Base-by-base conservation (phyloP, 2,113 vertebrate species). In the Triplophysa rosa region DNA sequence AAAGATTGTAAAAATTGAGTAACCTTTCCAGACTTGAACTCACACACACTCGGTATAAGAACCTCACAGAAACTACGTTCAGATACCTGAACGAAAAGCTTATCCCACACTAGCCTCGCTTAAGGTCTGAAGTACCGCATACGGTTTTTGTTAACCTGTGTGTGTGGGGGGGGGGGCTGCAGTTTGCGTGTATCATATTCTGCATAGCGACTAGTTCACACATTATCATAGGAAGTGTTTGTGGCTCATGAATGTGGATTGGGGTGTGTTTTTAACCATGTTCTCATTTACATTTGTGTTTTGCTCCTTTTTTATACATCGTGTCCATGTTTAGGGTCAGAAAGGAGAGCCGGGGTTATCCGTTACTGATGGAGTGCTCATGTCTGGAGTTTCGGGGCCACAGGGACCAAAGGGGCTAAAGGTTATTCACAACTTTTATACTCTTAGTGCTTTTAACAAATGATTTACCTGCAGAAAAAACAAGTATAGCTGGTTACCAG, bases 311-410 rank as follows among this genome's bases (percentile, higher is more conserved):
- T 37, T 47, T 67, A n/a, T 82, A 33, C 77, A 69, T 67, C 81
- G 81, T 29, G 29, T 29, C 29, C 4, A 29, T 40, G 7, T 85
- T 47, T 83, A 99, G 97, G 97, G 97, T 19, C 93, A 96, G 89
- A 97, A 95, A 83, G 97, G 97, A 11, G 96, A 98, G 74, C 91
- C 97, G 0, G 95, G 94, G 3, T 42, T 87, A 24, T 23, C 92
- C 62, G 40, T 94, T 12, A 80, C 92, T 26, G 90, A 95, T 67
- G 88, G 93, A 72, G 87, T 93, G 83, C 66, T 91, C 78, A 40
- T 85, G 80, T 91, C 91, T 7, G 88, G 84, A 56, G 58, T 94
- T 54, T 47, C 82, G 65, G 91, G 89, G 80, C 88, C 85, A 85
- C 89, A 90, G 80, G 97, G 96, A 80, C 90, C 93, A 67, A 82